phyloP scores from a whole-genome alignment of 2,888 invertebrate genomes.

The Yponomeuta sedellus region DNA sequence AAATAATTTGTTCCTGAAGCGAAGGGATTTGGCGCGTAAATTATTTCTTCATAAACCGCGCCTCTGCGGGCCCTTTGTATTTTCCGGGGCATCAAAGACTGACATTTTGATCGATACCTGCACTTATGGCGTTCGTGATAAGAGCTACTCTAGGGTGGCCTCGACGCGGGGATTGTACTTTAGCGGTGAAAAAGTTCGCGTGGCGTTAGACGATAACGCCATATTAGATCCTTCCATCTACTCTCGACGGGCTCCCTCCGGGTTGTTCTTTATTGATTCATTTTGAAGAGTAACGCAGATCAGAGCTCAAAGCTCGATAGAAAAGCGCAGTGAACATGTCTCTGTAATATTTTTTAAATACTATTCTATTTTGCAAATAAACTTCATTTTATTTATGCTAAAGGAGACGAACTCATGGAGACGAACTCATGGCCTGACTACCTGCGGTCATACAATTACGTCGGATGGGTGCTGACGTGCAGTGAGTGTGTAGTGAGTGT shows the following conservation, averaged over 20 bases:
- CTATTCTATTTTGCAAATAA: too few species aligned
- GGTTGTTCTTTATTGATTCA: not conserved
- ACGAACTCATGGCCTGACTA: too few species aligned
- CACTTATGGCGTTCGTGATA: not conserved
- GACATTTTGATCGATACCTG: conserved; percentile 22
- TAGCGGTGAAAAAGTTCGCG: conserved; percentile 39
- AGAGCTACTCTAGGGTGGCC: conserved; percentile 26
- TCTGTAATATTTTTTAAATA: too few species aligned
- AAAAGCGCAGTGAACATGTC: too few species aligned
- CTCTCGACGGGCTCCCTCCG: not conserved
- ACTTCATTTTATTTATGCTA: too few species aligned
- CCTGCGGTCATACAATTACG: too few species aligned
- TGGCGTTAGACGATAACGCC: conserved; percentile 3
- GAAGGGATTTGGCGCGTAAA: conserved; percentile 56
- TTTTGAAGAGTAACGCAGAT: too few species aligned
- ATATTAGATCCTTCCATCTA: not conserved
- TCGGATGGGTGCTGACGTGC: too few species aligned
- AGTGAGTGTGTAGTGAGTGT: too few species aligned
- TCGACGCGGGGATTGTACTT: conserved; percentile 39
- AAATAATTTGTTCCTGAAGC: not conserved
- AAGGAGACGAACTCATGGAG: too few species aligned
- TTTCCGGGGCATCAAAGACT: conserved; percentile 30
- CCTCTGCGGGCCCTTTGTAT: not conserved
- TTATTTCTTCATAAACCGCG: conserved; percentile 50
- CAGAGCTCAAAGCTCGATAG: too few species aligned